Conservation (phyloP, 2,113 vertebrate genomes). For the Pelodiscus sinensis region DNA sequence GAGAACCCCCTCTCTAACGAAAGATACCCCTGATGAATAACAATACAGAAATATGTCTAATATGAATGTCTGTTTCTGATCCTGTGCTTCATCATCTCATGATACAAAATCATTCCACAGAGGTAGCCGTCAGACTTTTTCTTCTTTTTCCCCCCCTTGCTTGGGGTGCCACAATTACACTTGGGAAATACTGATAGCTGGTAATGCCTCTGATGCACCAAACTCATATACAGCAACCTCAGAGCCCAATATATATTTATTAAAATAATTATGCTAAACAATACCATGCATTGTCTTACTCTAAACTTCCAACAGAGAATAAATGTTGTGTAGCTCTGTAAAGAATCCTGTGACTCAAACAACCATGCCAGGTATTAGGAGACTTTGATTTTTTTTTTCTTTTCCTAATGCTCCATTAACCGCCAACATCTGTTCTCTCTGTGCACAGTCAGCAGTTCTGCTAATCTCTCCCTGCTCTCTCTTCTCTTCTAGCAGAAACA, state of each 20-base stretch:
- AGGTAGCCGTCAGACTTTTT: background rate
- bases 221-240: background rate
- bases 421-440: constrained; percentile 71
- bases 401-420: constrained; percentile 75
- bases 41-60: background rate
- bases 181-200: background rate
- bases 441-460: constrained; percentile 68
- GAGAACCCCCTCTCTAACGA: background rate
- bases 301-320: constrained; percentile 14
- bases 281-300: constrained; percentile 4
- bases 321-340: background rate
- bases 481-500: constrained; percentile 23
- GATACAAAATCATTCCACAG: background rate
- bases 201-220: background rate
- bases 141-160: background rate
- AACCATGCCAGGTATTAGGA: constrained; percentile 62
- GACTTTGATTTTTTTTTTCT: constrained; percentile 60
- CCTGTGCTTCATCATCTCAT: background rate
- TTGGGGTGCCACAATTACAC: accelerated
- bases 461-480: constrained; percentile 61
- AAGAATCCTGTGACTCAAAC: constrained; percentile 64
- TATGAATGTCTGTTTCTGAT: background rate
- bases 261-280: constrained; percentile 50
- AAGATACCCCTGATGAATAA: background rate
- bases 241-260: background rate